Base-by-base conservation (phyloP, 2,888 invertebrate genomes). In the Melipona bicolor region DNA sequence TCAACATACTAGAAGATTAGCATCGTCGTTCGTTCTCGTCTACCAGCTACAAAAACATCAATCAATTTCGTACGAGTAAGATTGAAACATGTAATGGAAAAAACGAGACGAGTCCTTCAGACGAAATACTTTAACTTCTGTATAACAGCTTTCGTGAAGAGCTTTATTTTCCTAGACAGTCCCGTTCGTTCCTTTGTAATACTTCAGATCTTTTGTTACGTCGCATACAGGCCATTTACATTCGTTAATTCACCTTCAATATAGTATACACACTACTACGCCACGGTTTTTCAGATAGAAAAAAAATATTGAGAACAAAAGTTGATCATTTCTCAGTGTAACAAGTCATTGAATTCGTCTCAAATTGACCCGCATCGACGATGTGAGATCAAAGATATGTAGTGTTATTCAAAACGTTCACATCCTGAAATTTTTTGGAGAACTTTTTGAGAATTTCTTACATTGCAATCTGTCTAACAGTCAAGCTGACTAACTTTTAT, bases 111-210 rank as follows among this genome's bases (percentile, higher is more conserved):
- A 71, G 11, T 71, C 24, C 32, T 59, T 56, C 49, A 49, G 49
- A 50, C 49, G 68, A 43, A 68, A 49, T 32, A 69, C 56, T 36
- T 70, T 56, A 69, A 69, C 62, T 64, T 36, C 49, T 43, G 19
- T 27, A 15, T 9, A 11, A 21, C n/a, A 32, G 32, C 32, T 32
- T 32, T 32, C 32, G 32, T 4, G 32, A 32, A 4, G 32, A 54
- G 24, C 68, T 62, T 32, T 56, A 80, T 73, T 79, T 73, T 36
- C 21, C 49, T 17, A 27, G 2, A 15, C 21, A 5, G 21, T 17
- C 24, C 9, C 21, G 17, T 27, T 61, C 1, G 2, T 24, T 24
- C 17, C 32, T 21, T 54, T 36, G 21, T 6, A n/a, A 70, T 56
- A 19, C 36, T 27, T 52, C 43, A n/a, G 61, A 54, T 62, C 24